Evolutionary conservation across 1,140 invertebrate species (phyloP).

Genomic region (Camponotus vicinus): DNA sequence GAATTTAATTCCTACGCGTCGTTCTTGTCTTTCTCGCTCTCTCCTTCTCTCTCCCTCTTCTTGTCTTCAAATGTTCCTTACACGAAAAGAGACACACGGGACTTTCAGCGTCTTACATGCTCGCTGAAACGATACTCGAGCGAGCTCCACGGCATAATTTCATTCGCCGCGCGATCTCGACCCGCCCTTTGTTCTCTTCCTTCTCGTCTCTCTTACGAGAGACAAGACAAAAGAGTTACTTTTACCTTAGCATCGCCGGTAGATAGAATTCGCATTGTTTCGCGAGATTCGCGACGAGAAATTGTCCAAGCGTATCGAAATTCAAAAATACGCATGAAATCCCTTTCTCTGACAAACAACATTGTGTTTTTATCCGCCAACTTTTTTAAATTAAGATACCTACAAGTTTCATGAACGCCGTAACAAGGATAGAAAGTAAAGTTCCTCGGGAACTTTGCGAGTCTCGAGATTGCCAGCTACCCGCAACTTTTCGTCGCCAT

Average conservation of each 20-base stretch:
- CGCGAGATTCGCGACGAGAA: constrained; percentile 30
- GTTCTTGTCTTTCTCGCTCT: constrained; percentile 33
- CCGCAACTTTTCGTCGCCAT: not conserved
- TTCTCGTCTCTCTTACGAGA: constrained; percentile 2
- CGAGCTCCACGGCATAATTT: constrained; percentile 58
- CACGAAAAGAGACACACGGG: constrained; percentile 64
- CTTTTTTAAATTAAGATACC: constrained; percentile 3
- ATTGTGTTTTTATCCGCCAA: not conserved
- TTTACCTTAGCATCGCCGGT: constrained; percentile 16
- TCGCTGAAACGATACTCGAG: constrained; percentile 69
- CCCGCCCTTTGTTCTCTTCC: constrained; percentile 32
- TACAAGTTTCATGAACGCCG: constrained; percentile 4
- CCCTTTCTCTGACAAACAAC: not conserved
- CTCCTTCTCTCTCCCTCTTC: not conserved
- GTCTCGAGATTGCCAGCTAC: not conserved
- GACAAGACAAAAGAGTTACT: constrained; percentile 44
- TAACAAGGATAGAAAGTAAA: not conserved
- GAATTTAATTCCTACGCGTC: constrained; percentile 85
- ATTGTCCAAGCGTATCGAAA: not conserved
- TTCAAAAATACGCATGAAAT: not conserved
- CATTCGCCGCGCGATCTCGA: constrained; percentile 57
- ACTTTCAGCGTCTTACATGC: constrained; percentile 47
- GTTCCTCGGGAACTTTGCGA: constrained; percentile 14
- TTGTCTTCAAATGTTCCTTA: not conserved
- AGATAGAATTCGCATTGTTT: constrained; percentile 46